A percentile compares a stretch with the other conserved stretches of the same genome.
These are phyloP conservation scores for Neodontobutis hainanensis DNA, from an alignment of 2,113 vertebrate species.

Conservation along the genomic window DNA sequence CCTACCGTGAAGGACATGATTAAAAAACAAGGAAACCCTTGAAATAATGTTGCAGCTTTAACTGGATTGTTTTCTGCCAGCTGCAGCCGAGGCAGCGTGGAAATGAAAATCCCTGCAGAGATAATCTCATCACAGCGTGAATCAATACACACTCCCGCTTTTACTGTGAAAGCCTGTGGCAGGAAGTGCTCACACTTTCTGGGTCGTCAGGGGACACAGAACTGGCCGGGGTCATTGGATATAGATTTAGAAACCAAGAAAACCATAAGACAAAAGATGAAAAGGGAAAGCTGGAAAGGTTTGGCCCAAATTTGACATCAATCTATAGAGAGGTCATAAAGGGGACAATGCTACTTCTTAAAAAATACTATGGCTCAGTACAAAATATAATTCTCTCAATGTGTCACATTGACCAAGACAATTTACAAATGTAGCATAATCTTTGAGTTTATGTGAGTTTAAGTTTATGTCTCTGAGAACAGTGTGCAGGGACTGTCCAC, in stretches of 20 bases:
- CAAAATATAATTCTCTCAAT: not conserved
- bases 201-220: not conserved
- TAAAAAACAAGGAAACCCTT: slow-evolving; percentile 8
- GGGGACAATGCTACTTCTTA: not conserved
- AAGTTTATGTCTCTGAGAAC: not conserved
- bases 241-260: not conserved
- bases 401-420: not conserved
- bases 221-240: not conserved
- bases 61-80: slow-evolving; percentile 29
- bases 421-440: not conserved
- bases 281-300: not conserved
- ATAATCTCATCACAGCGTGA: slow-evolving; percentile 31
- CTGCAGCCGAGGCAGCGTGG: slow-evolving; percentile 11
- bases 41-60: slow-evolving; percentile 18
- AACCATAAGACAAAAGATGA: not conserved
- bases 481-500: not conserved
- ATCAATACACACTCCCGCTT: slow-evolving; percentile 23
- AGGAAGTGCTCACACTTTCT: slow-evolving; percentile 18
- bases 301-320: not conserved
- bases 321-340: not conserved
- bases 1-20: slow-evolving; percentile 15
- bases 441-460: not conserved
- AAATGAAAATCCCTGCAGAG: slow-evolving; percentile 33
- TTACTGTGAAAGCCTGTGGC: slow-evolving; percentile 28
- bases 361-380: not conserved